Evolutionary conservation across 1,140 invertebrate species (phyloP).

Genomic region (Wasmannia auropunctata): DNA sequence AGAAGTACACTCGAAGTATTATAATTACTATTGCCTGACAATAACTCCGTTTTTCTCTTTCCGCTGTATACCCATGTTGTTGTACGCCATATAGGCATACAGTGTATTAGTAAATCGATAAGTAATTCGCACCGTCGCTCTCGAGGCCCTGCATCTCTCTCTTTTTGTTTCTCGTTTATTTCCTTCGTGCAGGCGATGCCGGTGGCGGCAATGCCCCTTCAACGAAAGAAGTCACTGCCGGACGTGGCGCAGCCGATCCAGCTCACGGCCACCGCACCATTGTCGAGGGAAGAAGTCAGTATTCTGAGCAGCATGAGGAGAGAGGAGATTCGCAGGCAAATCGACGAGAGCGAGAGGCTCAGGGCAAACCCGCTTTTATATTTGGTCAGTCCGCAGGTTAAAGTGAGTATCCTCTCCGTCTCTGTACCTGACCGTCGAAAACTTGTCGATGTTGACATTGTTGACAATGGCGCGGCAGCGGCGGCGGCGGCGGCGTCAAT

Average conservation of each 20-base stretch:
- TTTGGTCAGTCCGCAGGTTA: conserved; percentile 97
- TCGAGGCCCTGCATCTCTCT: conserved; percentile 62
- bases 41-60: conserved; percentile 25
- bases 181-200: conserved; percentile 88
- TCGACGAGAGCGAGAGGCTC: conserved; percentile 96
- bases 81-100: not conserved
- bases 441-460: not conserved
- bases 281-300: conserved; percentile 98
- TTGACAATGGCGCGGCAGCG: not conserved
- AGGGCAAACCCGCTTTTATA: conserved; percentile 97
- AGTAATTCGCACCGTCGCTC: conserved; percentile 8
- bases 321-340: conserved; percentile 96
- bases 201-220: conserved; percentile 89
- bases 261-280: conserved; percentile 88
- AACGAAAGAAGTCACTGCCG: conserved; percentile 97
- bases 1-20: conserved; percentile 5
- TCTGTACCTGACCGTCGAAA: conserved; percentile 9
- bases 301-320: conserved; percentile 95
- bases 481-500: no score
- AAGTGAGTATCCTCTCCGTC: conserved; percentile 89
- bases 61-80: conserved; percentile 3
- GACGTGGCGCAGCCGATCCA: conserved; percentile 94
- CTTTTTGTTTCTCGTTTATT: conserved; percentile 68
- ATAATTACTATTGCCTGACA: not conserved
- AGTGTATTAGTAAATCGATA: conserved; percentile 8